phyloP scores from a whole-genome alignment of 1,140 invertebrate genomes.

The Venustaconcha ellipsiformis region DNA sequence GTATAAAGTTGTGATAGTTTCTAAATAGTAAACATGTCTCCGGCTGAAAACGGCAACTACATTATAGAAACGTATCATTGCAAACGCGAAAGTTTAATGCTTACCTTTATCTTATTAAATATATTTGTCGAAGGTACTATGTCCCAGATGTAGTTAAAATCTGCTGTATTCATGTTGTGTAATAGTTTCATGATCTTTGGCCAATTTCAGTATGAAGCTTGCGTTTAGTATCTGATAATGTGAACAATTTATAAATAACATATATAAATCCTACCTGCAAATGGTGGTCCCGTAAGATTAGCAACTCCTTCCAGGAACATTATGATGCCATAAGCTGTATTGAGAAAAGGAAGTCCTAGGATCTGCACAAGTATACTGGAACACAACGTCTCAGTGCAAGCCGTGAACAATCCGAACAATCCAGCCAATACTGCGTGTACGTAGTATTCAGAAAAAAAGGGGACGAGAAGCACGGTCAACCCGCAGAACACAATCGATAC shows the following conservation, averaged over 20 bases:
- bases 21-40: too few species aligned
- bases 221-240: neutral
- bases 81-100: too few species aligned
- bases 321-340: constrained; percentile 50
- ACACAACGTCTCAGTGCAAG: constrained; percentile 43
- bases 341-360: constrained; percentile 45
- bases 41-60: too few species aligned
- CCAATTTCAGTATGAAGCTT: neutral
- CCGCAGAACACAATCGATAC: constrained; percentile 50
- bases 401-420: constrained; percentile 51
- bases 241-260: neutral
- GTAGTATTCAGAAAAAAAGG: constrained; percentile 28
- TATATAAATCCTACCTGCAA: constrained; percentile 44
- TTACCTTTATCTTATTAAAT: too few species aligned
- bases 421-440: constrained; percentile 15
- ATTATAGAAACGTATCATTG: too few species aligned
- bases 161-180: neutral
- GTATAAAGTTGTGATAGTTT: too few species aligned
- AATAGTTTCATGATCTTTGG: neutral
- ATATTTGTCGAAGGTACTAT: too few species aligned
- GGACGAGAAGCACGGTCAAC: constrained; percentile 42
- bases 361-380: constrained; percentile 48
- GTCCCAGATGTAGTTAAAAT: neutral
- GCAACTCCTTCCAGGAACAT: constrained; percentile 50
- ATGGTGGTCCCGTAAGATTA: constrained; percentile 48